Percentiles rank a stretch among this genome's conserved stretches.
Evolutionary conservation across 2,113 vertebrate species (phyloP).

Genomic region (Poecilia latipinna): DNA sequence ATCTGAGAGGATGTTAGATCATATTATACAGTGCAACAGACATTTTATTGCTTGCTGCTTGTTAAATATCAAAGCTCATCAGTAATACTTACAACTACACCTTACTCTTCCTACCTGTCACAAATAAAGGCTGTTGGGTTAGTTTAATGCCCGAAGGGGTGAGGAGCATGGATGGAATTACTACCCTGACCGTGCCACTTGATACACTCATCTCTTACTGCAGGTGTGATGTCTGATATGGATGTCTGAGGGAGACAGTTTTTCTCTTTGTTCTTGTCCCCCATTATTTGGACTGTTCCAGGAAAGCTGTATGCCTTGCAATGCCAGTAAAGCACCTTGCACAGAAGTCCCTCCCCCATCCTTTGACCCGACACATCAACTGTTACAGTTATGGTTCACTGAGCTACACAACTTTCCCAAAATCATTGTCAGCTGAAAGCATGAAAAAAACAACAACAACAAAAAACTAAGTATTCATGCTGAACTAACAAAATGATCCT

Average conservation of each 20-base stretch:
- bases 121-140: background rate
- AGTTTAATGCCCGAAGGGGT: conserved; percentile 33
- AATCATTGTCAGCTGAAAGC: conserved; percentile 25
- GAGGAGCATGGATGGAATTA: conserved; percentile 44
- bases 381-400: conserved; percentile 33
- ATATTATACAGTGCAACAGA: too few relatives aligned
- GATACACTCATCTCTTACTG: conserved; percentile 56
- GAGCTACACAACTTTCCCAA: conserved; percentile 32
- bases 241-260: conserved; percentile 53
- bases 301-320: conserved; percentile 61
- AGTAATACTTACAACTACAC: background rate
- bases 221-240: conserved; percentile 72
- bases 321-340: conserved; percentile 69
- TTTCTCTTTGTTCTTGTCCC: conserved; percentile 69
- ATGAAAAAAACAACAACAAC: background rate
- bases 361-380: conserved; percentile 22
- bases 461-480: too few relatives aligned
- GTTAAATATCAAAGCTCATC: background rate
- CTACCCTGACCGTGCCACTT: conserved; percentile 38
- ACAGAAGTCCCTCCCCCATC: conserved; percentile 60
- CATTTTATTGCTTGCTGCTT: background rate
- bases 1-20: conserved; percentile 14
- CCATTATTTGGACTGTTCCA: conserved; percentile 71
- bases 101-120: conserved; percentile 1
- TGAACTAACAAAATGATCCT: conserved; percentile 2